Percentiles rank a stretch among this genome's conserved stretches.
Conservation (phyloP, 2,888 invertebrate species). For the Luperina testacea region DNA sequence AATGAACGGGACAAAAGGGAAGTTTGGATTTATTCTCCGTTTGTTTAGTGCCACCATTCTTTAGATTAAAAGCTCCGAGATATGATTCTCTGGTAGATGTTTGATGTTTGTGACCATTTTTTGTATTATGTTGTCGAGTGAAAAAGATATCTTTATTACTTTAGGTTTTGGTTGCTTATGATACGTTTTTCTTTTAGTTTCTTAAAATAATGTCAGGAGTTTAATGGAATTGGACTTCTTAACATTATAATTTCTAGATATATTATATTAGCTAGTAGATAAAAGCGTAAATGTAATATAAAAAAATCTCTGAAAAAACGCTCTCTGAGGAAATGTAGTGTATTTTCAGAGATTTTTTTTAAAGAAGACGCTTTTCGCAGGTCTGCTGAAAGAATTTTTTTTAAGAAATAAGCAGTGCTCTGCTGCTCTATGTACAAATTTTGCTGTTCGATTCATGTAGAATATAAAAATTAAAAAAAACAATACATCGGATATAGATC, state of each 20-base stretch:
- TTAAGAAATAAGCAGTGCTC: too few species aligned
- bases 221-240: neutral
- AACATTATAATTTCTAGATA: neutral
- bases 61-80: constrained; percentile 54
- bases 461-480: too few species aligned
- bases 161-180: neutral
- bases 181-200: neutral
- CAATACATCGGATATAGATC: neutral
- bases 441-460: too few species aligned
- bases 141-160: constrained; percentile 27
- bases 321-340: too few species aligned
- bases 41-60: constrained; percentile 54
- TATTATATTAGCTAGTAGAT: neutral
- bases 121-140: constrained; percentile 34
- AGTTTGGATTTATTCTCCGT: constrained; percentile 57
- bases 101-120: constrained; percentile 43
- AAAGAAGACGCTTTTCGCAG: too few species aligned
- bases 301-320: too few species aligned
- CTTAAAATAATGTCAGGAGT: neutral
- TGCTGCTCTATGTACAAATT: too few species aligned
- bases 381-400: too few species aligned
- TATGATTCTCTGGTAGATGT: constrained; percentile 39
- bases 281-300: neutral
- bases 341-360: too few species aligned
- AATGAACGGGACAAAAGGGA: constrained; percentile 57